Evolutionary conservation across 2,113 vertebrate genomes (phyloP).

Genomic region (Lepus europaeus): DNA sequence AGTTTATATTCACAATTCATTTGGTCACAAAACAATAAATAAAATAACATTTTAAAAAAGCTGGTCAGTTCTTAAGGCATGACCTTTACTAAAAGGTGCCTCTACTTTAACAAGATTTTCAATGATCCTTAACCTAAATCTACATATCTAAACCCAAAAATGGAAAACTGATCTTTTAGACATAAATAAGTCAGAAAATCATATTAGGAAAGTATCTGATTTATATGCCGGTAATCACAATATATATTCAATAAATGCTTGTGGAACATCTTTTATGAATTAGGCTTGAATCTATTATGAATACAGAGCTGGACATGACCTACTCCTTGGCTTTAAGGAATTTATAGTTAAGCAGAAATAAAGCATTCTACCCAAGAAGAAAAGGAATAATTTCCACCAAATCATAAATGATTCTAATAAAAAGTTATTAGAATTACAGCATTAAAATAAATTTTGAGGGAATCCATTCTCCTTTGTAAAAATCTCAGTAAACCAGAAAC

Average conservation of each 20-base stretch:
- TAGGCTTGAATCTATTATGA: not conserved
- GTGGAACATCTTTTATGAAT: not conserved
- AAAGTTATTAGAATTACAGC: not conserved
- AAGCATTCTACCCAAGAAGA: not conserved
- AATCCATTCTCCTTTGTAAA: conserved; percentile 27
- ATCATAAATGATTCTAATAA: not conserved
- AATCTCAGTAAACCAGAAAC: conserved; percentile 33
- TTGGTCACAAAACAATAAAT: not conserved
- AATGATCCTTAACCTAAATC: conserved; percentile 11
- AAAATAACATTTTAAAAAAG: not conserved
- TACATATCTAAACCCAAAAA: not conserved
- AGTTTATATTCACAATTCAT: not conserved
- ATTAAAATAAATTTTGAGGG: not conserved
- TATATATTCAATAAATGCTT: not conserved
- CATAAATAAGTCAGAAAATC: not conserved
- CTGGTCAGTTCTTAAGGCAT: conserved; percentile 20
- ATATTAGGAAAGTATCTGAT: not conserved
- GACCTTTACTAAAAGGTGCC: not conserved
- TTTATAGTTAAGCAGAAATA: not conserved
- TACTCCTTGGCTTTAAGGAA: not conserved
- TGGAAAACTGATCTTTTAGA: conserved; percentile 7
- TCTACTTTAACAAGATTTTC: conserved; percentile 4
- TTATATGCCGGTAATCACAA: not conserved
- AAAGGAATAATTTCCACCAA: not conserved
- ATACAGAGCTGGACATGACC: not conserved